Evolutionary conservation across 2,888 invertebrate species (phyloP).

Genomic region (Orthonevra nobilis): DNA sequence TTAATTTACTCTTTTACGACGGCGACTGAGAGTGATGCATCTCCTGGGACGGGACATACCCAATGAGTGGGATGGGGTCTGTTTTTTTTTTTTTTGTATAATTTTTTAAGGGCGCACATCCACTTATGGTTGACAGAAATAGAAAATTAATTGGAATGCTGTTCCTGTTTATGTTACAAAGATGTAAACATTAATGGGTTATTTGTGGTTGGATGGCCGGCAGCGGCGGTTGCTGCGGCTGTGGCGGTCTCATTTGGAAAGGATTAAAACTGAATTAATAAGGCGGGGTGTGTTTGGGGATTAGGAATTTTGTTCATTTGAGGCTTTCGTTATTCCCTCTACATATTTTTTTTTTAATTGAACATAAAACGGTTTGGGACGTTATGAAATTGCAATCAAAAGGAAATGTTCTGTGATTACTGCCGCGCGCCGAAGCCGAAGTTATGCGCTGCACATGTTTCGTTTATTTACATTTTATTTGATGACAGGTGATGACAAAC

Average conservation of each 20-base stretch:
- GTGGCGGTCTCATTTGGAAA: conserved; percentile 41
- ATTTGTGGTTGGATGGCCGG: conserved; percentile 37
- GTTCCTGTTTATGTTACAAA: conserved; percentile 61
- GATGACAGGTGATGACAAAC: no score
- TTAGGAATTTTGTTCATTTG: not conserved
- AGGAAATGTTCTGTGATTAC: no score
- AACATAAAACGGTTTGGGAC: not conserved
- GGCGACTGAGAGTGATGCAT: not conserved
- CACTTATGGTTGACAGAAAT: conserved; percentile 53
- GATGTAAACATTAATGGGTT: conserved; percentile 61
- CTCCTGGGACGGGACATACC: conserved; percentile 33
- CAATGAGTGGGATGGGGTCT: conserved; percentile 39
- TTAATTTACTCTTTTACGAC: conserved; percentile 15
- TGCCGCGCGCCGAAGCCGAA: no score
- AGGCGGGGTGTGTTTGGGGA: conserved; percentile 6
- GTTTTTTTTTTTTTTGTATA: no score
- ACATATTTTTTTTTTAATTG: no score
- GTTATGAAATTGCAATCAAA: no score
- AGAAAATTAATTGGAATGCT: conserved; percentile 54
- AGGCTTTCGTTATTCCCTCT: no score
- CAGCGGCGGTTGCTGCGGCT: no score
- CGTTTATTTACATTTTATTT: no score
- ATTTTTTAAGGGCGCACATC: conserved; percentile 39
- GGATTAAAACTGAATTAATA: conserved; percentile 42
- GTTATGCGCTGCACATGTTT: no score